Percentiles rank a stretch among this genome's conserved stretches.
Evolutionary conservation across 1,140 invertebrate species (phyloP).

Genomic region (Zaprionus ornatus): DNA sequence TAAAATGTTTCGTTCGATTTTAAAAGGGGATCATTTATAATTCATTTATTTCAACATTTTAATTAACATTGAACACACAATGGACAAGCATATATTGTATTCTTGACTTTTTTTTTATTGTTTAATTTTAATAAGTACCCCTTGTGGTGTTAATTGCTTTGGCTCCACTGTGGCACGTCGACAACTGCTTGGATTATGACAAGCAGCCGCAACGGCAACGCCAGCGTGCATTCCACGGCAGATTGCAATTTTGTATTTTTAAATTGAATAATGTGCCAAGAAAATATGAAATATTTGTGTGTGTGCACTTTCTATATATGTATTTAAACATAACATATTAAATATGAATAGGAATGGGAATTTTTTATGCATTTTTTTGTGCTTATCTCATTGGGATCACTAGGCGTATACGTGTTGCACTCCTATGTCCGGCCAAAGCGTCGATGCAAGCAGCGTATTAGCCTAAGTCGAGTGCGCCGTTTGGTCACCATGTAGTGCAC

Average conservation of each 20-base stretch:
- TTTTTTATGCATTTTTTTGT: conserved; percentile 31
- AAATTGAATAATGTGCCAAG: conserved; percentile 82
- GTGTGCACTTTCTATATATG: conserved; percentile 29
- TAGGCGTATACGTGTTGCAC: conserved; percentile 38
- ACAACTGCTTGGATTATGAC: conserved; percentile 75
- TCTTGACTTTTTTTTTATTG: neutral
- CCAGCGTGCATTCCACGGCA: conserved; percentile 69
- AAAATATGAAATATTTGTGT: conserved; percentile 59
- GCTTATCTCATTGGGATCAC: conserved; percentile 20
- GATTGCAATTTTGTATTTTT: conserved; percentile 78
- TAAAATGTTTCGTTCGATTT: neutral
- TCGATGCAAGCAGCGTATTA: conserved; percentile 44
- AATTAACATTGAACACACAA: too few relatives aligned
- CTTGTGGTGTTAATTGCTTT: neutral
- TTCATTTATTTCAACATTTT: too few relatives aligned
- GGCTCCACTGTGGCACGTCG: conserved; percentile 52
- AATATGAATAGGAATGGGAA: conserved; percentile 20
- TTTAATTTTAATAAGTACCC: neutral
- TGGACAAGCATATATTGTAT: neutral
- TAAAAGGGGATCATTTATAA: too few relatives aligned
- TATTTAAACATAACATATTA: conserved; percentile 28
- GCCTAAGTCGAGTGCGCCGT: conserved; percentile 39
- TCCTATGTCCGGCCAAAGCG: conserved; percentile 25
- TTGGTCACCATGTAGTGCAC: conserved; percentile 39
- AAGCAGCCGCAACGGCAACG: conserved; percentile 72